Conservation (phyloP, 2,113 vertebrate species). For the Gavia stellata region DNA sequence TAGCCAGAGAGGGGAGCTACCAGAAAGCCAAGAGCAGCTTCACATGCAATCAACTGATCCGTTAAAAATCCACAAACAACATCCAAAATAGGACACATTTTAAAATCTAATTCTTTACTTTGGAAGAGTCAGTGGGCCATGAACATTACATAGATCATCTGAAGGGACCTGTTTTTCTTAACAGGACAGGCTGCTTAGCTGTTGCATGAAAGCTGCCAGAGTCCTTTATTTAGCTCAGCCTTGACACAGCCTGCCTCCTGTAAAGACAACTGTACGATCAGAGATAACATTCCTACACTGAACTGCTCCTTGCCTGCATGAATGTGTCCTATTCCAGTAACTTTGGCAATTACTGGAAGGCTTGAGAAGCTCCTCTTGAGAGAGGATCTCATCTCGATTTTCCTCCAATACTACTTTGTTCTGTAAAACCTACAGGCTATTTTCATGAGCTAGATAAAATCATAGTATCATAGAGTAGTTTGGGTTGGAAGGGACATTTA, state of each 20-base stretch:
- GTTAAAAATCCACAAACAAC: neutral
- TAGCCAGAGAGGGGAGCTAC: neutral
- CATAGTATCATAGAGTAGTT: neutral
- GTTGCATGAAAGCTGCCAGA: slow-evolving; percentile 5
- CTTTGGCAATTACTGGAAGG: neutral
- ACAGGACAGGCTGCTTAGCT: neutral
- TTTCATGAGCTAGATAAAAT: neutral
- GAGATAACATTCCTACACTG: neutral
- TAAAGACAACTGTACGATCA: neutral
- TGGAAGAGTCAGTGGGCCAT: neutral
- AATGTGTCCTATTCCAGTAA: neutral
- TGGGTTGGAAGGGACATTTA: neutral
- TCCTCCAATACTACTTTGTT: neutral
- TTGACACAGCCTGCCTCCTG: neutral
- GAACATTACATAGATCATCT: neutral
- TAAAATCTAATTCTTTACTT: neutral
- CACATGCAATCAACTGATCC: neutral
- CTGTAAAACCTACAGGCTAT: neutral
- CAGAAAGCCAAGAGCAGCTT: neutral
- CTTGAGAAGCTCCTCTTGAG: neutral
- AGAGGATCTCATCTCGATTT: neutral
- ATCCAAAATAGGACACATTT: slow-evolving; percentile 47
- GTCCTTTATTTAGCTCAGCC: neutral
- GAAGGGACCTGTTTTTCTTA: slow-evolving; percentile 8
- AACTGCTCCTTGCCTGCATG: neutral